Evolutionary conservation across 2,888 invertebrate genomes (phyloP).

Genomic region (Drosophila mulleri): DNA sequence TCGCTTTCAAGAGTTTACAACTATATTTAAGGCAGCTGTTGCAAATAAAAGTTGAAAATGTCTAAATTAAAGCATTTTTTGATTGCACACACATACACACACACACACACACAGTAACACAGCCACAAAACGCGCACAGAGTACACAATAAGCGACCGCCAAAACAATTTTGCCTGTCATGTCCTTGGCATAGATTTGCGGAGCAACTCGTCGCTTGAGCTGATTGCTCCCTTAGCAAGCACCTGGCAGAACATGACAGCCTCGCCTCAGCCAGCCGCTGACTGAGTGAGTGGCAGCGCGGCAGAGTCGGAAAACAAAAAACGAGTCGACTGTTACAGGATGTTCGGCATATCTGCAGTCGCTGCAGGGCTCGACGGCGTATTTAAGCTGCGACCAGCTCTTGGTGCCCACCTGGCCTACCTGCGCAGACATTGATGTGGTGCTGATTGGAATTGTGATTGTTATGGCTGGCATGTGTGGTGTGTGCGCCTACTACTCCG

Average conservation of each 20-base stretch:
- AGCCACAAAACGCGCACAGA: not conserved
- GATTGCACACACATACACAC: constrained; percentile 11
- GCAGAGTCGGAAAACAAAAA: constrained; percentile 23
- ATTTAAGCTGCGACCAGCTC: constrained; percentile 36
- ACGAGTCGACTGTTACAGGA: constrained; percentile 30
- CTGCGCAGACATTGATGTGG: constrained; percentile 32
- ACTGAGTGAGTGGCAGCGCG: constrained; percentile 24
- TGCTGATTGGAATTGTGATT: constrained; percentile 43
- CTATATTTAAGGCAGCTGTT: constrained; percentile 69
- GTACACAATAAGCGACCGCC: constrained; percentile 42
- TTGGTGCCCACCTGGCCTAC: not conserved
- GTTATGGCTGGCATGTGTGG: constrained; percentile 53
- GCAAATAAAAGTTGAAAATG: constrained; percentile 74
- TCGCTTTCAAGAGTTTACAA: constrained; percentile 56
- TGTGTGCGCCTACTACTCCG: constrained; percentile 18
- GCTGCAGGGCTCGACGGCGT: constrained; percentile 24
- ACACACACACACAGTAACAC: constrained; percentile 5
- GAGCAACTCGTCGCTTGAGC: constrained; percentile 37
- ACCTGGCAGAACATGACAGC: constrained; percentile 37
- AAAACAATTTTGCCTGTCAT: constrained; percentile 47
- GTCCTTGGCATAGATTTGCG: constrained; percentile 74
- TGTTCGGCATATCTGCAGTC: constrained; percentile 44
- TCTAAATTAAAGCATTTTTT: constrained; percentile 35
- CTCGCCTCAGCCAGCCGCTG: constrained; percentile 17
- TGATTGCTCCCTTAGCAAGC: constrained; percentile 72